Evolutionary conservation across 2,113 vertebrate species (phyloP).

Genomic region (Todiramphus chloris): DNA sequence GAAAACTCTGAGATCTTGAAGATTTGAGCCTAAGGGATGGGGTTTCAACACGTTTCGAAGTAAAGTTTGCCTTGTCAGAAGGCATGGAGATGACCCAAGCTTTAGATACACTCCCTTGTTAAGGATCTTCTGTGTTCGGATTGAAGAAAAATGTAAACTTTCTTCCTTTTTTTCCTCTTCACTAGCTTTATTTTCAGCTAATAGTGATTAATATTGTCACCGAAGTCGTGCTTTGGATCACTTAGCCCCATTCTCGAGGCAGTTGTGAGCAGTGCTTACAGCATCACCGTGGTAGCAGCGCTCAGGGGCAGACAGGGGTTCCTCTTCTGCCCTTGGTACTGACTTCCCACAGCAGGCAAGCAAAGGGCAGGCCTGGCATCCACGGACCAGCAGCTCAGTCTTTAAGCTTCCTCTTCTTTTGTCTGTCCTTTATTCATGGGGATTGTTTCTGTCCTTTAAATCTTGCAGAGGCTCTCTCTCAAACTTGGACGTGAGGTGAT

Average conservation of each 20-base stretch:
- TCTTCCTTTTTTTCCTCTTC: background rate
- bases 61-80: background rate
- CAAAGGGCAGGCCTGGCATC: background rate
- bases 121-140: background rate
- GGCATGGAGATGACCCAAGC: background rate
- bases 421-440: background rate
- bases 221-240: background rate
- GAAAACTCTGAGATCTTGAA: background rate
- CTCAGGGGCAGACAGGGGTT: background rate
- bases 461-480: background rate
- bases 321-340: background rate
- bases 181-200: background rate
- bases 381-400: background rate
- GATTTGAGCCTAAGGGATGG: background rate
- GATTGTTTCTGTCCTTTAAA: background rate
- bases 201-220: background rate
- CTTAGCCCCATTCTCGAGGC: background rate
- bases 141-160: background rate
- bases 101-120: background rate
- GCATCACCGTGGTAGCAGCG: background rate
- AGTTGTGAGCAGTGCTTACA: background rate
- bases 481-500: background rate
- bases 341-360: background rate
- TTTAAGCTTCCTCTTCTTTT: background rate
- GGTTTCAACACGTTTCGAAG: background rate